phyloP scores from a whole-genome alignment of 1,140 invertebrate genomes.

The Asobara japonica region DNA sequence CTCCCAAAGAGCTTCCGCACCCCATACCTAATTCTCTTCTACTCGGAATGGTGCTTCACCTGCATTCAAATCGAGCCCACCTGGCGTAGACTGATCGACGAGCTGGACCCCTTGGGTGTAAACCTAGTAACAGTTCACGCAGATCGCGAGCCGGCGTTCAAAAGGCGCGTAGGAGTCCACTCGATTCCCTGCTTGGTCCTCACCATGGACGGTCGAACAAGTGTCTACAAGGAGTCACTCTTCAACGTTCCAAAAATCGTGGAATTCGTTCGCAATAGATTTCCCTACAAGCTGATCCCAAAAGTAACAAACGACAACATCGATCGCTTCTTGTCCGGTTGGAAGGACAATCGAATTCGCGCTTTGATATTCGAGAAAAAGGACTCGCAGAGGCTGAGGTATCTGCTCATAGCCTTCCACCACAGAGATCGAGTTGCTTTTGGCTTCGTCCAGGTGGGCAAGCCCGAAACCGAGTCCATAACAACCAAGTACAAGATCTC shows the following conservation, averaged over 20 bases:
- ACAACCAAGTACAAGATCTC: constrained; percentile 78
- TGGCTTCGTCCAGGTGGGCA: constrained; percentile 82
- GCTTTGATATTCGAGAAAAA: constrained; percentile 88
- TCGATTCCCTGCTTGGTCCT: constrained; percentile 83
- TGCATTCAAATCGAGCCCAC: constrained; percentile 86
- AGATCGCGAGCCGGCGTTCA: constrained; percentile 79
- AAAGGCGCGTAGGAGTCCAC: constrained; percentile 80
- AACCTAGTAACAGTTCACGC: constrained; percentile 85
- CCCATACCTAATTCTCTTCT: constrained; percentile 87
- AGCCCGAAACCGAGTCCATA: constrained; percentile 73
- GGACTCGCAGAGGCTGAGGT: constrained; percentile 80
- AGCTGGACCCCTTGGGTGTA: constrained; percentile 81
- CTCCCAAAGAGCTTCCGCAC: constrained; percentile 82
- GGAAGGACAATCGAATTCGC: constrained; percentile 91
- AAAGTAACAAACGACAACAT: constrained; percentile 78
- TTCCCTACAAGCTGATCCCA: constrained; percentile 82
- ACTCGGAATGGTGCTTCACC: constrained; percentile 92
- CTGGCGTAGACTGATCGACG: constrained; percentile 83
- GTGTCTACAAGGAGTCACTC: constrained; percentile 81
- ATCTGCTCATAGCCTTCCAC: constrained; percentile 88
- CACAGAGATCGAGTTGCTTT: constrained; percentile 88
- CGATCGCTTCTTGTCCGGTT: constrained; percentile 84
- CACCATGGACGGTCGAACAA: constrained; percentile 82
- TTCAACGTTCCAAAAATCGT: constrained; percentile 83
- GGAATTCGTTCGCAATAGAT: constrained; percentile 85